Conservation (phyloP, 2,113 vertebrate genomes). For the Oriolus oriolus region DNA sequence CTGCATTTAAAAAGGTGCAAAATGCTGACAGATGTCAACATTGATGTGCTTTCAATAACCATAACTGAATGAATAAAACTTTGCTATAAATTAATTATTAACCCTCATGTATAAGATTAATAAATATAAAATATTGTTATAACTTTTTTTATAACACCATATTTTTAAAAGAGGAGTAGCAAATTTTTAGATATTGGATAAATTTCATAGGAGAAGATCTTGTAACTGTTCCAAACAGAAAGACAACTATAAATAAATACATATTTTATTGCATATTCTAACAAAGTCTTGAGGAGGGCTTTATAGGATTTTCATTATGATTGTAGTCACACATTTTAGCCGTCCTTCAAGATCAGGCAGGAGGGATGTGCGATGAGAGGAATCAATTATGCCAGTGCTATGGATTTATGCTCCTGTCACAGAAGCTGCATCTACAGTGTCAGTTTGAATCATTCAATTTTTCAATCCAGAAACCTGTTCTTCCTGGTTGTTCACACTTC, state of each 20-base stretch:
- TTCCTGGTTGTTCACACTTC: not conserved
- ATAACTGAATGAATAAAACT: not conserved
- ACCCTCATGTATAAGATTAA: not conserved
- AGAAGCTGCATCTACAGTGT: not conserved
- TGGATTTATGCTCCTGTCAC: not conserved
- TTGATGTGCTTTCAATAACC: not conserved
- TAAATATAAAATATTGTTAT: not conserved
- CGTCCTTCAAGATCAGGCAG: not conserved
- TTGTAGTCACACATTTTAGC: not conserved
- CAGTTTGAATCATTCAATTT: not conserved
- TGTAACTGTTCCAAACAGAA: not conserved
- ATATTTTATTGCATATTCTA: not conserved
- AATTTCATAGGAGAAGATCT: not conserved
- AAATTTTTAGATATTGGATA: not conserved
- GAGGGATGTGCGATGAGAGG: not conserved
- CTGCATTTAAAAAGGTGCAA: not conserved
- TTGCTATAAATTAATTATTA: not conserved
- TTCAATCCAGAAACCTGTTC: not conserved
- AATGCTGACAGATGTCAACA: not conserved
- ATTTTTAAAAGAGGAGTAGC: not conserved
- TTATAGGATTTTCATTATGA: not conserved
- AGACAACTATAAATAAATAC: not conserved
- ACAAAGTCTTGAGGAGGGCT: not conserved
- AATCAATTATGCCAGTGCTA: not conserved
- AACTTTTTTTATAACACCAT: not conserved